phyloP scores from a whole-genome alignment of 2,797 vertebrate genomes.

The Amniataba percoides region DNA sequence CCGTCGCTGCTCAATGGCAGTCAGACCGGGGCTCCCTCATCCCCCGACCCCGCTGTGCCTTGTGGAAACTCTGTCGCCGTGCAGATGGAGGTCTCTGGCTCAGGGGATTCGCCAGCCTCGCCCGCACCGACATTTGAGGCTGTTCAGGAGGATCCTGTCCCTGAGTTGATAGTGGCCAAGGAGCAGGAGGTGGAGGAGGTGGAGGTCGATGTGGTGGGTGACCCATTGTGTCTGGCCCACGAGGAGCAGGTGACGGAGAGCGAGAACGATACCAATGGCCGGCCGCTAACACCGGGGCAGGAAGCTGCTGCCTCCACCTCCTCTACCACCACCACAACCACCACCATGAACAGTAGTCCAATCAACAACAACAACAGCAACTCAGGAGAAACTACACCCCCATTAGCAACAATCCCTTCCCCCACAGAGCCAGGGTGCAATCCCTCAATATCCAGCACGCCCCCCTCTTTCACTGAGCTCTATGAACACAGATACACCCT shows the following conservation, averaged over 20 bases:
- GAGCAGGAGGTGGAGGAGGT: conserved; percentile 93
- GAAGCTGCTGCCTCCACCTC: conserved; percentile 65
- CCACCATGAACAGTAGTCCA: conserved; percentile 73
- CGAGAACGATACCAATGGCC: conserved; percentile 66
- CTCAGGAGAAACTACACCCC: conserved; percentile 90
- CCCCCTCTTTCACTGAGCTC: conserved; percentile 91
- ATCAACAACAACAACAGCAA: conserved; percentile 82
- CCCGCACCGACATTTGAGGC: conserved; percentile 59
- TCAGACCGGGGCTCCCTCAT: conserved; percentile 85
- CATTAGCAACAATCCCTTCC: conserved; percentile 74
- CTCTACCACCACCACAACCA: conserved; percentile 44
- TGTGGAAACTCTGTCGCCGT: conserved; percentile 91
- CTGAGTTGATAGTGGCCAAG: conserved; percentile 87
- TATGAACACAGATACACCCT: conserved; percentile 97
- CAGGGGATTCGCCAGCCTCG: conserved; percentile 62
- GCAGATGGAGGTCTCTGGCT: conserved; percentile 86
- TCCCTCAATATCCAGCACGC: conserved; percentile 81
- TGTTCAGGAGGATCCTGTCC: conserved; percentile 81
- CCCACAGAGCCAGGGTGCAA: conserved; percentile 76
- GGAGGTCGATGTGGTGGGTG: conserved; percentile 94
- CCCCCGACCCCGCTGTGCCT: conserved; percentile 94
- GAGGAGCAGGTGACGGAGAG: conserved; percentile 86
- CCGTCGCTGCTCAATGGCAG: conserved; percentile 88
- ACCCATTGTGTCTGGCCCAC: conserved; percentile 87
- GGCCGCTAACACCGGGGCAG: conserved; percentile 50